phyloP scores from a whole-genome alignment of 1,140 invertebrate species.

The Brachionus manjavacas region DNA sequence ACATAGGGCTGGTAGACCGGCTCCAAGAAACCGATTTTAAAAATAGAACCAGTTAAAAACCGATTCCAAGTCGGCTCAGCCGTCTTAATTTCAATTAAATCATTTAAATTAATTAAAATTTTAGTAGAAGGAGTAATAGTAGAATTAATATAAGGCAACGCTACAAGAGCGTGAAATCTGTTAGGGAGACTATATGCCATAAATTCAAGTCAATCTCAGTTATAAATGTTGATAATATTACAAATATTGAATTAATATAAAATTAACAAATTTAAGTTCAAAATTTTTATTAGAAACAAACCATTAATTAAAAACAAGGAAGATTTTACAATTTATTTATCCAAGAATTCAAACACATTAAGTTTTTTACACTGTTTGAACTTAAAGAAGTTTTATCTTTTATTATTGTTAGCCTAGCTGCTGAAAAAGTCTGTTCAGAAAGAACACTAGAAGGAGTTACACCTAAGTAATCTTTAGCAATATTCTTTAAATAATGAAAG shows the following conservation, averaged over 20 bases:
- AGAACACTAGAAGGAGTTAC: no score
- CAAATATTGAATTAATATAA: neutral
- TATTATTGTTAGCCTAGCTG: neutral
- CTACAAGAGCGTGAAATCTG: neutral
- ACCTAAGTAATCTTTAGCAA: no score
- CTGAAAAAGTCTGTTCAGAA: no score
- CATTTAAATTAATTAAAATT: neutral
- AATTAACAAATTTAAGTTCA: neutral
- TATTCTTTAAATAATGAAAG: no score
- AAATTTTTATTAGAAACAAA: neutral
- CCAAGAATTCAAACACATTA: neutral
- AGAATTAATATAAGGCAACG: neutral
- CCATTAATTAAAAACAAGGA: neutral
- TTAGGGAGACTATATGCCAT: neutral
- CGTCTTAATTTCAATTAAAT: neutral
- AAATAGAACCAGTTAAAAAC: neutral
- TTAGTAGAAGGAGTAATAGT: neutral
- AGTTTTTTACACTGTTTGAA: neutral
- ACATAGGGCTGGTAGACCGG: no score
- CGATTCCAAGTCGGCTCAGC: neutral
- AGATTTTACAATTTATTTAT: neutral
- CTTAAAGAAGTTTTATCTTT: conserved; percentile 7
- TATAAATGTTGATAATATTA: neutral
- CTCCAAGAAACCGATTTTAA: neutral
- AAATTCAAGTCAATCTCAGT: neutral